Base-by-base conservation (phyloP, 37 sponge, comb jelly and placozoan species). In the Hexactinellida sp. region DNA sequence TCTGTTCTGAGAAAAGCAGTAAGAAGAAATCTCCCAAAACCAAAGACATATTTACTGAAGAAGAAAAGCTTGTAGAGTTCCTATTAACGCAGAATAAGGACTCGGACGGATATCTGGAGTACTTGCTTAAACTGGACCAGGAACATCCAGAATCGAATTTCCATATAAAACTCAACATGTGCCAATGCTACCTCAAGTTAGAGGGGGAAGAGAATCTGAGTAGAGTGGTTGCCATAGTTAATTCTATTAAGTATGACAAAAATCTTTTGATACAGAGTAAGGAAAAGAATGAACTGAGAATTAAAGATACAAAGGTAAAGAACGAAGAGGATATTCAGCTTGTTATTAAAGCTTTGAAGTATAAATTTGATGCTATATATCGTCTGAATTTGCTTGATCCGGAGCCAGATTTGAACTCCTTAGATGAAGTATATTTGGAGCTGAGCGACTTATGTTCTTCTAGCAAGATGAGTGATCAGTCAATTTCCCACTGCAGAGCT, bases 161-260 rank as follows among this genome's bases (percentile, higher is more conserved):
- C 34, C 30, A 10, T 25, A 63, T 63, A 10, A 63, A 63, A n/a
- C 76, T 63, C 3, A n/a, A 10, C 5, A 3, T 63, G 5, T 63
- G 76, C 13, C 28, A 63, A n/a, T 32, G 32, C 13, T 63, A 63
- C 34, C 76, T 63, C 76, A 63, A n/a, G 34, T 21, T 28, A 23
- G 28, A 10, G 3, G 76, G 13, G 34, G 76, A 63, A 23, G 76
- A n/a, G 5, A 63, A 63, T n/a, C 34, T 32, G 32, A 10, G 76
- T 7, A 10, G 34, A 63, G 76, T 63, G 5, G 34, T 63, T 10
- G 76, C 3, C 3, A 63, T 63, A 23, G 76, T 63, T n/a, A n/a
- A 63, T n/a, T 63, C 76, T n/a, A 63, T 63, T n/a, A 63, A 63
- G 34, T 63, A 63, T n/a, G 76, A 63, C 30, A 63, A 63, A n/a